These are phyloP conservation scores for Oceanites oceanicus DNA, from an alignment of 2,113 vertebrate genomes.

Conservation along the genomic window DNA sequence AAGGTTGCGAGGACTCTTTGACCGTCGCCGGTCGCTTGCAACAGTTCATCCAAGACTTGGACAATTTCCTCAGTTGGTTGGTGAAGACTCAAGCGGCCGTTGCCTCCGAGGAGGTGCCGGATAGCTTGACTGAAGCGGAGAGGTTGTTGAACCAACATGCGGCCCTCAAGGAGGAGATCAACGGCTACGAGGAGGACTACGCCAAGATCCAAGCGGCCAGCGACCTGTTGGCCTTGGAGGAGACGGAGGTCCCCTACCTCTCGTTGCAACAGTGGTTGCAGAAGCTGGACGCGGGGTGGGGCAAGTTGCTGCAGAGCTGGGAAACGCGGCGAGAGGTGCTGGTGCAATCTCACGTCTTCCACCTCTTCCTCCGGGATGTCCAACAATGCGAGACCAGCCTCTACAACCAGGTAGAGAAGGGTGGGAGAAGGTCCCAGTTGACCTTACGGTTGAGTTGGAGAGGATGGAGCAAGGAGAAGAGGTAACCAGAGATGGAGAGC, in stretches of 20 bases:
- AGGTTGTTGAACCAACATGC: conserved; percentile 83
- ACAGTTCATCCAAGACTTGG: conserved; percentile 89
- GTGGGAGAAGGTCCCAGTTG: rapidly evolving
- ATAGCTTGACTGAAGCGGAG: conserved; percentile 83
- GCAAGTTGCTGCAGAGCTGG: conserved; percentile 91
- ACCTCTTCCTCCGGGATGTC: conserved; percentile 89
- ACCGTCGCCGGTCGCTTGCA: conserved; percentile 85
- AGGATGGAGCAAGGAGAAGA: background rate
- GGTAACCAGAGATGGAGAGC: rapidly evolving
- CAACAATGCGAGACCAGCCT: conserved; percentile 84
- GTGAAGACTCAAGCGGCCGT: conserved; percentile 87
- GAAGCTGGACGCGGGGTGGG: conserved; percentile 92
- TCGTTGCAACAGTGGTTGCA: conserved; percentile 93
- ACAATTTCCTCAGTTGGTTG: conserved; percentile 90
- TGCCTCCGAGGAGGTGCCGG: conserved; percentile 80
- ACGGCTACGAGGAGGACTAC: conserved; percentile 89
- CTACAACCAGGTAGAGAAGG: conserved; percentile 82
- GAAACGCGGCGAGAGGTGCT: conserved; percentile 84
- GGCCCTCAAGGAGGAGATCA: conserved; percentile 93
- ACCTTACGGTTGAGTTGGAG: background rate
- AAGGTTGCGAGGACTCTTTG: conserved; percentile 89
- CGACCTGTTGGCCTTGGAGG: conserved; percentile 85
- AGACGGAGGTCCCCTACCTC: conserved; percentile 82
- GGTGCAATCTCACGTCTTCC: conserved; percentile 90
- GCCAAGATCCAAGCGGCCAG: conserved; percentile 88